Percentiles rank a stretch among this genome's conserved stretches.
These are phyloP conservation scores for Calcarius lapponicus DNA, from an alignment of 2,797 vertebrate species.

Conservation along the genomic window DNA sequence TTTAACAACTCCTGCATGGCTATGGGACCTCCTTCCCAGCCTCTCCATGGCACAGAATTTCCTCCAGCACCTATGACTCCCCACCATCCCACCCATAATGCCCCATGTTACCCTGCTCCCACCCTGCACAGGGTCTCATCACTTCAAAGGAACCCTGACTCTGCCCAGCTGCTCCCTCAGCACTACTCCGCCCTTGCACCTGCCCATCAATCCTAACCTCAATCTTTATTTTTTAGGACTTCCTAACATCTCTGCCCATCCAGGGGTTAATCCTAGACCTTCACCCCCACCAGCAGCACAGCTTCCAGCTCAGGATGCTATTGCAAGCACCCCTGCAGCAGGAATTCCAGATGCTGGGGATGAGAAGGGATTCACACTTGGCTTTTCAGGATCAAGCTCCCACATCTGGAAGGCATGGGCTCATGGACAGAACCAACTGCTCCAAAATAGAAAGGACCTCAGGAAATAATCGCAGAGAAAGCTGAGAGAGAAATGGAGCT, in stretches of 20 bases:
- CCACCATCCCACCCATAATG: too few relatives aligned
- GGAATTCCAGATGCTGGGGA: neutral
- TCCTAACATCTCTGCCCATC: neutral
- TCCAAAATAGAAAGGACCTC: neutral
- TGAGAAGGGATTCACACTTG: accelerated
- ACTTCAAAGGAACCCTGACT: neutral
- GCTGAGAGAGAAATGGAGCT: neutral
- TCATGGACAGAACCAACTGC: neutral
- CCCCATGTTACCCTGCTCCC: accelerated
- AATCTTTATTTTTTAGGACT: neutral
- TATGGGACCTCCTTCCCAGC: neutral
- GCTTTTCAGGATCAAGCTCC: neutral
- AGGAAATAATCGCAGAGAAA: constrained; percentile 24
- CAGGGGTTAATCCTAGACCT: neutral
- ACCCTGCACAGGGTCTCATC: neutral
- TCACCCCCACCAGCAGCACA: neutral
- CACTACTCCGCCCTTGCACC: neutral
- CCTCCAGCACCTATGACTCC: neutral
- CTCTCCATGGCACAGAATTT: neutral
- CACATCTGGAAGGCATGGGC: neutral
- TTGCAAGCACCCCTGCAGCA: neutral
- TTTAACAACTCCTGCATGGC: neutral
- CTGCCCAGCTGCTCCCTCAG: neutral
- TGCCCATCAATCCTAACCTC: neutral
- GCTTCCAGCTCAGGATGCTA: neutral